Percentiles rank a stretch among this genome's conserved stretches.
These are phyloP conservation scores for Drosophila subpulchrella DNA, from an alignment of 1,140 invertebrate genomes.

Conservation along the genomic window DNA sequence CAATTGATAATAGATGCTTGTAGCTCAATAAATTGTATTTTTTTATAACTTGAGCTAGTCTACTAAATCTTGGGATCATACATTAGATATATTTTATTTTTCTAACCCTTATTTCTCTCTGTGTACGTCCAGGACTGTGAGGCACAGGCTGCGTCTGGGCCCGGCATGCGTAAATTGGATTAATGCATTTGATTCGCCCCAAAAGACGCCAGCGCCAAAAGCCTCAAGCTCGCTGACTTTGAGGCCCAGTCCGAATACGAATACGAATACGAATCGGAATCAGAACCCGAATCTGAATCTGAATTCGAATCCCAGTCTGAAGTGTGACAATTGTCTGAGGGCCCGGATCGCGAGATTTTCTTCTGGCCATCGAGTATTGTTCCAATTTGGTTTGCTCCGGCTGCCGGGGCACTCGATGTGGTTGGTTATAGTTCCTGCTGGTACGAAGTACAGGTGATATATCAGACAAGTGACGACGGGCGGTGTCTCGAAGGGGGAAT, in stretches of 20 bases:
- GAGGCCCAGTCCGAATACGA: constrained; percentile 13
- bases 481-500: constrained; percentile 22
- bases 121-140: constrained; percentile 23
- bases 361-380: constrained; percentile 48
- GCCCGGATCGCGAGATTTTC: constrained; percentile 40
- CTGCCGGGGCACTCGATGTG: constrained; percentile 25
- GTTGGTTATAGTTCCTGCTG: constrained; percentile 14
- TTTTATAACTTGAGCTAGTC: no score
- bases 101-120: not conserved
- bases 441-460: constrained; percentile 71
- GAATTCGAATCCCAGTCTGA: constrained; percentile 14
- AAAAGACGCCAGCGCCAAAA: constrained; percentile 54
- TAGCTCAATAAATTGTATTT: no score
- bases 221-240: constrained; percentile 29
- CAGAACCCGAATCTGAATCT: constrained; percentile 10
- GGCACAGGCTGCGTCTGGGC: constrained; percentile 32
- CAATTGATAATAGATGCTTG: no score
- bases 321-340: constrained; percentile 73
- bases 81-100: no score
- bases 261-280: constrained; percentile 3
- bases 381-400: constrained; percentile 69
- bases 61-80: no score
- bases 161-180: constrained; percentile 81
- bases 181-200: constrained; percentile 77
- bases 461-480: constrained; percentile 82